Base-by-base conservation (phyloP, 2,797 vertebrate species). In the Sebastes iracundus region DNA sequence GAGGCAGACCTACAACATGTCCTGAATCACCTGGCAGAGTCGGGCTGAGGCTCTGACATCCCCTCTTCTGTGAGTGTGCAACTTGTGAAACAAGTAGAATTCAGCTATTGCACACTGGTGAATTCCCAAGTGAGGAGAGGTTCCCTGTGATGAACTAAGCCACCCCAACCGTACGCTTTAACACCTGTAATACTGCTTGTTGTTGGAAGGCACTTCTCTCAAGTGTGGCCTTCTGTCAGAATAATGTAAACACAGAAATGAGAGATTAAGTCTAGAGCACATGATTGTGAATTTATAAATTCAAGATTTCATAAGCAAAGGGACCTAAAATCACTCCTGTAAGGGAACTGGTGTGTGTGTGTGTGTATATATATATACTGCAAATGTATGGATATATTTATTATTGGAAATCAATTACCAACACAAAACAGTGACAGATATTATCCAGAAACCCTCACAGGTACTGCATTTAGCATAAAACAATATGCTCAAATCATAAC, bases 251-350 rank as follows among this genome's bases (percentile, higher is more conserved):
- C 18, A 35, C 18, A 30, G 30, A 71, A 55, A 77, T 61, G 25
- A 69, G 14, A 75, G 33, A 66, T 60, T n/a, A 23, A 38, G 75
- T 70, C 22, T 6, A 12, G 30, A 60, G 32, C 25, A 7, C 25
- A 79, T 63, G 23, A 56, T 4, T 59, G 30, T 33, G 27, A 75
- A 82, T 64, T 74, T 9, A 75, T 55, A 52, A 32, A 59, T 28
- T 32, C n/a, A 30, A 7, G 10, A 73, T 72, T 33, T 67, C 8
- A 63, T 20, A 52, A 33, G 55, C 28, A 28, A 46, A 32, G 52
- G 14, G 7, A 61, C 16, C 14, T 7, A 10, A 70, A 74, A 20
- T 7, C 18, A 60, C 56, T 27, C 4, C 7, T 56, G 33, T 30
- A 23, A 65, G 8, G 9, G 71, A 72, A 38, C 23, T 42, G 23